These are phyloP conservation scores for Lycaena phlaeas DNA, from an alignment of 2,888 invertebrate genomes.

Conservation along the genomic window DNA sequence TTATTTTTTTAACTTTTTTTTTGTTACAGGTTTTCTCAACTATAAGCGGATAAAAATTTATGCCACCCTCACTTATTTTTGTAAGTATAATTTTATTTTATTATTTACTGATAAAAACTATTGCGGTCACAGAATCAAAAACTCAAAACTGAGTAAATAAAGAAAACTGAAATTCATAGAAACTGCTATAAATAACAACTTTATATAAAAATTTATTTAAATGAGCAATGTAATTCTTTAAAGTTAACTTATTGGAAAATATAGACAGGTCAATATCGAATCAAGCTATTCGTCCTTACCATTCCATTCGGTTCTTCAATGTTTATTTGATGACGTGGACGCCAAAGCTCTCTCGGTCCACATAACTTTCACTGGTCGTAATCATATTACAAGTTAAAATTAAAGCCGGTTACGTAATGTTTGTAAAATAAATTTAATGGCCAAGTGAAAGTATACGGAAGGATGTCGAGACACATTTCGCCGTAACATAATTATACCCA, in stretches of 20 bases:
- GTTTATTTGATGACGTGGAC: too few relatives aligned
- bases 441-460: slow-evolving; percentile 38
- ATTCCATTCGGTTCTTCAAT: too few relatives aligned
- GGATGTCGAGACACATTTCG: slow-evolving; percentile 15
- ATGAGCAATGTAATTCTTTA: too few relatives aligned
- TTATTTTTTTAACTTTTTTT: too few relatives aligned
- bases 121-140: too few relatives aligned
- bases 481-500: slow-evolving; percentile 7
- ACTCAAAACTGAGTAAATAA: too few relatives aligned
- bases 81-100: slow-evolving; percentile 33
- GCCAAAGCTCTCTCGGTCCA: slow-evolving; percentile 33
- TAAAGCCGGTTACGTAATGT: slow-evolving; percentile 34
- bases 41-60: slow-evolving; percentile 44
- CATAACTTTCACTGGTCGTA: slow-evolving; percentile 48
- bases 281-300: too few relatives aligned
- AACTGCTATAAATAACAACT: too few relatives aligned
- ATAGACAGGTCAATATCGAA: too few relatives aligned
- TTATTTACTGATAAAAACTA: too few relatives aligned
- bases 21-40: slow-evolving; percentile 58
- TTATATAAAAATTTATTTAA: too few relatives aligned
- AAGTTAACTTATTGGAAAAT: too few relatives aligned
- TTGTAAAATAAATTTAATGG: slow-evolving; percentile 30
- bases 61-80: slow-evolving; percentile 49
- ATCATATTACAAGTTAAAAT: slow-evolving; percentile 34
- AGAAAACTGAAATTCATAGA: background rate